A percentile compares a stretch with the other conserved stretches of the same genome.
Conservation (phyloP, 2,888 invertebrate species). For the Linnaemya tessellans region DNA sequence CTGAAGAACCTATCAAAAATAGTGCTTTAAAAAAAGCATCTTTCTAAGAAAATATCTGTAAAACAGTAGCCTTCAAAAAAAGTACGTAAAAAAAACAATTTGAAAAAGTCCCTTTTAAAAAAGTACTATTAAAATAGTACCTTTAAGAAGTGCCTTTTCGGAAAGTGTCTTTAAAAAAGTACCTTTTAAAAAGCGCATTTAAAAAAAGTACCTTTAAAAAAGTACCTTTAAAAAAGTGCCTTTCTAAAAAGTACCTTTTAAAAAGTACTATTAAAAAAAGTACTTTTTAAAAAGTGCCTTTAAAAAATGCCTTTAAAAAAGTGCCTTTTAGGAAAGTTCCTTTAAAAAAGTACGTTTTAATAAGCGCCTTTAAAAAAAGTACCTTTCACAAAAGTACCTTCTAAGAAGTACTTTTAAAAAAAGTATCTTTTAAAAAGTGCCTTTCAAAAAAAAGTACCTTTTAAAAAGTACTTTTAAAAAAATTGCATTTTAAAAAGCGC, state of each 20-base stretch:
- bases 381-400: background rate
- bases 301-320: background rate
- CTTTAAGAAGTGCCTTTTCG: no score
- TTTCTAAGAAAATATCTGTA: background rate
- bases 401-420: no score
- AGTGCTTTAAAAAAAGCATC: background rate
- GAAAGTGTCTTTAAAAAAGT: no score
- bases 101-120: no score
- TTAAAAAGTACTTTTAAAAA: background rate
- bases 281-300: background rate
- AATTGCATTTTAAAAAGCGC: background rate
- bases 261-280: background rate
- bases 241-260: no score
- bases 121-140: no score
- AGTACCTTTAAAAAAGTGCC: background rate
- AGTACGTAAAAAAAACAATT: background rate
- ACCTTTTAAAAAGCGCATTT: background rate
- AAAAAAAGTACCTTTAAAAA: background rate
- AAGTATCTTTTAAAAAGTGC: background rate
- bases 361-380: background rate
- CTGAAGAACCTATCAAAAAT: background rate
- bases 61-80: background rate
- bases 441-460: background rate
- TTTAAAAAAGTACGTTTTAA: background rate
- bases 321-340: background rate